Conservation (phyloP, 2,888 invertebrate genomes). For the Leptinotarsa rubiginosa region DNA sequence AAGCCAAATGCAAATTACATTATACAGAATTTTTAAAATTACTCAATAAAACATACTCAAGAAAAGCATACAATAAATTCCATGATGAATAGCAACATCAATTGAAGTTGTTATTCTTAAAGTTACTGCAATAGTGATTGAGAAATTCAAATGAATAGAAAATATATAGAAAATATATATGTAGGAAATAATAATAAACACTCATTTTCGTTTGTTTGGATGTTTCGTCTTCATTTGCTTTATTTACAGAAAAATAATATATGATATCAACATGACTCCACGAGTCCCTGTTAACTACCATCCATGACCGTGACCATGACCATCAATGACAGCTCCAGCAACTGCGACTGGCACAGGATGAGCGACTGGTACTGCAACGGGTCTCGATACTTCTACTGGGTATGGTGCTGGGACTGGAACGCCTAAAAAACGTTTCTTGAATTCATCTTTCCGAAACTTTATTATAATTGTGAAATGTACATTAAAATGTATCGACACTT, state of each 20-base stretch:
- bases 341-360: slow-evolving; percentile 62
- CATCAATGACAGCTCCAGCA: slow-evolving; percentile 55
- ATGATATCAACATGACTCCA: background rate
- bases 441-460: too few species aligned
- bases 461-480: too few species aligned
- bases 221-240: background rate
- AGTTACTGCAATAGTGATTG: too few species aligned
- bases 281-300: slow-evolving; percentile 24
- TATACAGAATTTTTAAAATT: too few species aligned
- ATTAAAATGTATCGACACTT: too few species aligned
- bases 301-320: slow-evolving; percentile 35
- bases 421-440: slow-evolving; percentile 25
- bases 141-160: too few species aligned
- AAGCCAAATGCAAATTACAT: too few species aligned
- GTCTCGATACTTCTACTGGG: slow-evolving; percentile 58
- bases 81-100: too few species aligned
- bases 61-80: too few species aligned
- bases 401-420: slow-evolving; percentile 61
- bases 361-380: slow-evolving; percentile 58
- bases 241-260: background rate
- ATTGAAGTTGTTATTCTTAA: too few species aligned
- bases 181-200: background rate
- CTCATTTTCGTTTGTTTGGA: background rate
- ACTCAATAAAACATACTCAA: too few species aligned
- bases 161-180: too few species aligned